These are phyloP conservation scores for Epinotia demarniana DNA, from an alignment of 2,888 invertebrate species.

Conservation along the genomic window DNA sequence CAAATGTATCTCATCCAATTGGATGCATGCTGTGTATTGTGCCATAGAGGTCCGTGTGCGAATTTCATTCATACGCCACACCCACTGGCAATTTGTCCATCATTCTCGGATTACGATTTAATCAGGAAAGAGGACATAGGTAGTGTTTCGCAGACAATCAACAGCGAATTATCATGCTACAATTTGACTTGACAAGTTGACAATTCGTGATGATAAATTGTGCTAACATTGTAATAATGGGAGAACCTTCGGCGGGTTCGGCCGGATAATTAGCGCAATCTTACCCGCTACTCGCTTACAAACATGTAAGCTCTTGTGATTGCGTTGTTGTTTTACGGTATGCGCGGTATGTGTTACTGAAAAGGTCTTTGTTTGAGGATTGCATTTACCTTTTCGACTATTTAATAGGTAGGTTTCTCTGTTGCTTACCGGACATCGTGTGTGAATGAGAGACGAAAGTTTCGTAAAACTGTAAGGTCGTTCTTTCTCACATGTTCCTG, in stretches of 20 bases:
- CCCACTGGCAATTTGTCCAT: constrained; percentile 73
- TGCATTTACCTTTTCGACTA: neutral
- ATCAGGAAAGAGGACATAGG: constrained; percentile 65
- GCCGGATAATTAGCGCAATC: neutral
- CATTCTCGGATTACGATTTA: constrained; percentile 67
- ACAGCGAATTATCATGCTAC: constrained; percentile 29
- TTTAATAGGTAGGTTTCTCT: too few relatives aligned
- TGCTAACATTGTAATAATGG: constrained; percentile 6
- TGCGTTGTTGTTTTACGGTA: constrained; percentile 3
- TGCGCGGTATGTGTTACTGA: neutral
- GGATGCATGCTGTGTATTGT: constrained; percentile 39
- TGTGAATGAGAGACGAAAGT: neutral
- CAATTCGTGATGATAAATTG: constrained; percentile 25
- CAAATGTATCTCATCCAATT: constrained; percentile 46
- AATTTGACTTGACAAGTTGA: constrained; percentile 27
- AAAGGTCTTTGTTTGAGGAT: neutral
- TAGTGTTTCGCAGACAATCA: constrained; percentile 45
- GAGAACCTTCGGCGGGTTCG: neutral
- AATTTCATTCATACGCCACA: constrained; percentile 73
- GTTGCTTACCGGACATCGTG: too few relatives aligned
- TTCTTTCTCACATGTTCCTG: neutral
- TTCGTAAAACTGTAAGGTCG: neutral
- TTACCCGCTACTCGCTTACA: neutral
- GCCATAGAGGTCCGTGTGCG: constrained; percentile 52
- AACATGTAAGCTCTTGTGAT: constrained; percentile 6